phyloP scores from a whole-genome alignment of 1,140 invertebrate species.

The Lerema accius region DNA sequence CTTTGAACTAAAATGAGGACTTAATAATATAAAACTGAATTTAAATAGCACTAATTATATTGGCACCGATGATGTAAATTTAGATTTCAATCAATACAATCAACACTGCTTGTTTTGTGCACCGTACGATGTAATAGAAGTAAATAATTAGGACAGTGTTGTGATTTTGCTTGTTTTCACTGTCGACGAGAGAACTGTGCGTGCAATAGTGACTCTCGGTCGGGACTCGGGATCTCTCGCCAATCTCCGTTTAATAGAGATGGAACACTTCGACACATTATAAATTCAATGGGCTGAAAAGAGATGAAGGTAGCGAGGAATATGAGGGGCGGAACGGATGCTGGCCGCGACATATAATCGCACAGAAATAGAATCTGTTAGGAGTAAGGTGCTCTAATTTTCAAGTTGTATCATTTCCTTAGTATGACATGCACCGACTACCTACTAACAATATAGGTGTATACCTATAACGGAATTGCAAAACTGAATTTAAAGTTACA shows the following conservation, averaged over 20 bases:
- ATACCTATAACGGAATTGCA: too few relatives aligned
- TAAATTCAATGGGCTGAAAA: conserved; percentile 32
- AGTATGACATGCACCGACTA: conserved; percentile 12
- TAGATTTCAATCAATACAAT: not conserved
- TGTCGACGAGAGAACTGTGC: conserved; percentile 42
- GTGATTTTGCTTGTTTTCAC: conserved; percentile 41
- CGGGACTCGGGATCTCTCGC: conserved; percentile 55
- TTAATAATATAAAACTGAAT: conserved; percentile 33
- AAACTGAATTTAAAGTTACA: too few relatives aligned
- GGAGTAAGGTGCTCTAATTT: conserved; percentile 53
- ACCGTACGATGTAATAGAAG: not conserved
- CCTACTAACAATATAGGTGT: not conserved
- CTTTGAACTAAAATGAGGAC: conserved; percentile 41
- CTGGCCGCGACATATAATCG: conserved; percentile 57
- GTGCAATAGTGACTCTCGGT: conserved; percentile 57
- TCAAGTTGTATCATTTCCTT: conserved; percentile 60
- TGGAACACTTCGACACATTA: conserved; percentile 34
- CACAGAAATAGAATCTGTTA: conserved; percentile 66
- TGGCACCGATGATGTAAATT: not conserved
- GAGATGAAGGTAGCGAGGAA: conserved; percentile 43
- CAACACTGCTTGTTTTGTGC: not conserved
- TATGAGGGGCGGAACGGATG: conserved; percentile 57
- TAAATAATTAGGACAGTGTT: conserved; percentile 21
- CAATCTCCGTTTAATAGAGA: conserved; percentile 35
- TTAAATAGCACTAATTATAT: conserved; percentile 11